Evolutionary conservation across 2,113 vertebrate species (phyloP).

Genomic region (Perognathus longimembris): DNA sequence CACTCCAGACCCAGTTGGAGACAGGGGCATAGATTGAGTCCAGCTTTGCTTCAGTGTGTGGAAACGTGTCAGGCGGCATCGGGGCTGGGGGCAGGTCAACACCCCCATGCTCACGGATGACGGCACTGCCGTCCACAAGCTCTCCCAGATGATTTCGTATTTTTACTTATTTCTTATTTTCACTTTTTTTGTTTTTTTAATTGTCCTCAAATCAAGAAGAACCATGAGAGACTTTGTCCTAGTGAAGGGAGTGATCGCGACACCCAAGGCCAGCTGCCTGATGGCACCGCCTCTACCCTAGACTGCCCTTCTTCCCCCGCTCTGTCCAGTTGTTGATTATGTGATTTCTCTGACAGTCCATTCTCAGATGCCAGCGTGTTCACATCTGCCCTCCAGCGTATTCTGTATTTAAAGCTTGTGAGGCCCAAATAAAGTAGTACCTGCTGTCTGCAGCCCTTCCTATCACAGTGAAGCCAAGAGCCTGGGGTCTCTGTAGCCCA

Average conservation of each 20-base stretch:
- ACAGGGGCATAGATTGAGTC: conserved; percentile 47
- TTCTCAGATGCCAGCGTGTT: conserved; percentile 57
- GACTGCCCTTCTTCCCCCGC: conserved; percentile 24
- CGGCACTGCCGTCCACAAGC: not conserved
- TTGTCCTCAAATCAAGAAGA: conserved; percentile 77
- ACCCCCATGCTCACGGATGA: conserved; percentile 2
- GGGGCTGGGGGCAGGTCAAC: not conserved
- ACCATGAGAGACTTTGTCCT: conserved; percentile 68
- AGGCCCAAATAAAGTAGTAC: conserved; percentile 82
- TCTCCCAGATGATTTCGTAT: conserved; percentile 51
- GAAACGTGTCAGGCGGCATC: conserved; percentile 24
- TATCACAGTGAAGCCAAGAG: not conserved
- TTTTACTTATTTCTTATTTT: conserved; percentile 73
- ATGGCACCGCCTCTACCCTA: conserved; percentile 10
- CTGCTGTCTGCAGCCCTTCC: conserved; percentile 67
- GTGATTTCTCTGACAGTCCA: conserved; percentile 58
- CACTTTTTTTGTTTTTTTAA: conserved; percentile 62
- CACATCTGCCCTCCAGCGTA: conserved; percentile 20
- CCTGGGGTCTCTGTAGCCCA: not conserved
- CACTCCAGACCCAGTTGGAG: conserved; percentile 31
- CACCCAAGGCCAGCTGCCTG: not conserved
- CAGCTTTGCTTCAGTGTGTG: conserved; percentile 76
- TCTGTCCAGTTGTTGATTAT: conserved; percentile 64
- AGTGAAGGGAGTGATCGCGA: not conserved
- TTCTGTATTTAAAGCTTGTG: conserved; percentile 84